Evolutionary conservation across 2,888 invertebrate genomes (phyloP).

Genomic region (Scrobipalpa costella): DNA sequence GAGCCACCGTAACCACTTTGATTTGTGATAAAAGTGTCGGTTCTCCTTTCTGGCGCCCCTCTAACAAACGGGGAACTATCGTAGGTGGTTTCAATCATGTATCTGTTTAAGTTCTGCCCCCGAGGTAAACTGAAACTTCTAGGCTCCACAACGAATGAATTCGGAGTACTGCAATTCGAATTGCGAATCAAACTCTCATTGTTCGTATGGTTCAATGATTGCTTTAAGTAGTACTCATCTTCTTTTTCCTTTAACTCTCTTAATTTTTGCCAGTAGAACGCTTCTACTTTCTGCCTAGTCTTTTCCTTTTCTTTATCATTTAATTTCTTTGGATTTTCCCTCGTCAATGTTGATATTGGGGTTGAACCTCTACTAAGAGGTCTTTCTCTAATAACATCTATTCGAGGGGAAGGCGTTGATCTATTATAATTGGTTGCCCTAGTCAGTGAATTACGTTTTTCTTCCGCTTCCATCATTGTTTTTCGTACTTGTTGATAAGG

Average conservation of each 20-base stretch:
- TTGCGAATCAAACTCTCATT: constrained; percentile 40
- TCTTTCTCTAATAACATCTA: constrained; percentile 35
- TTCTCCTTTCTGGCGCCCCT: constrained; percentile 62
- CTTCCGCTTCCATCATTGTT: constrained; percentile 67
- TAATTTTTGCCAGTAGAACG: constrained; percentile 85
- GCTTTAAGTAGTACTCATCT: constrained; percentile 74
- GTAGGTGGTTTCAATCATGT: constrained; percentile 46
- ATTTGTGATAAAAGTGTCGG: constrained; percentile 59
- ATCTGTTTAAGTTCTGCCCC: constrained; percentile 50
- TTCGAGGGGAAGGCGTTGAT: constrained; percentile 48
- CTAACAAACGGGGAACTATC: constrained; percentile 54
- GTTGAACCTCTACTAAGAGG: constrained; percentile 35
- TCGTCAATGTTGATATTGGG: constrained; percentile 28
- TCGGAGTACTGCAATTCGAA: constrained; percentile 55
- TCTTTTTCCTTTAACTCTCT: constrained; percentile 83
- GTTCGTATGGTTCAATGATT: constrained; percentile 49
- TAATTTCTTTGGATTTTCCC: constrained; percentile 36
- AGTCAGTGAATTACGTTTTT: constrained; percentile 61
- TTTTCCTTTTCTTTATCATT: constrained; percentile 70
- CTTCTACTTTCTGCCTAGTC: constrained; percentile 82
- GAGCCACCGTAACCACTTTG: constrained; percentile 44
- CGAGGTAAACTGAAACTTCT: constrained; percentile 63
- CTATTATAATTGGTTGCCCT: constrained; percentile 51
- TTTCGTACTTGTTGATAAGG: constrained; percentile 69
- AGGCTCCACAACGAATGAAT: constrained; percentile 47